Evolutionary conservation across 2,888 invertebrate species (phyloP).

Genomic region (Leucoptera coffeella): DNA sequence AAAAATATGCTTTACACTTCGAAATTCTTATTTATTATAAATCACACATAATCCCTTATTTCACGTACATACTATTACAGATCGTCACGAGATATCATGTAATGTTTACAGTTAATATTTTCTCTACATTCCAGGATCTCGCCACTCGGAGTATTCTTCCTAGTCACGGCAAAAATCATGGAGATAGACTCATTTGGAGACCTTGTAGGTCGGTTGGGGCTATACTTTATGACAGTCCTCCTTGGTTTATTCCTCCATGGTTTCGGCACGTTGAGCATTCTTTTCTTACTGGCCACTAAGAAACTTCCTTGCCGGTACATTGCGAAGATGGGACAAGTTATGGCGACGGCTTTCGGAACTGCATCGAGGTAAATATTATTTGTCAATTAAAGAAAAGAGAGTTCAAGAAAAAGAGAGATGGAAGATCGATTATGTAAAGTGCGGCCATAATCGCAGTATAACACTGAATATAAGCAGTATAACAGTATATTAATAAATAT

Average conservation of each 20-base stretch:
- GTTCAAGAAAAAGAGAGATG: too few relatives aligned
- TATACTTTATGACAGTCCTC: slow-evolving; percentile 90
- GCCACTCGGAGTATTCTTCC: slow-evolving; percentile 81
- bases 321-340: slow-evolving; percentile 80
- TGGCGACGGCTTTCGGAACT: slow-evolving; percentile 94
- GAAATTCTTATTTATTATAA: too few relatives aligned
- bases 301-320: slow-evolving; percentile 78
- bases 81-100: too few relatives aligned
- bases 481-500: too few relatives aligned
- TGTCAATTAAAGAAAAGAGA: neutral
- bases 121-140: slow-evolving; percentile 66
- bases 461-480: too few relatives aligned
- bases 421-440: too few relatives aligned
- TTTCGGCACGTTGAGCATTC: slow-evolving; percentile 78
- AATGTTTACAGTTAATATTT: too few relatives aligned
- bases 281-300: slow-evolving; percentile 78
- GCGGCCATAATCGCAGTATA: too few relatives aligned
- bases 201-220: slow-evolving; percentile 80
- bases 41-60: too few relatives aligned
- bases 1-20: too few relatives aligned
- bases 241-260: slow-evolving; percentile 90
- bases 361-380: slow-evolving; percentile 65
- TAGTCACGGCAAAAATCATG: slow-evolving; percentile 85
- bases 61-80: too few relatives aligned
- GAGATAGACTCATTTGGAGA: slow-evolving; percentile 83